Base-by-base conservation (phyloP, 2,797 vertebrate genomes). In the Halcyon smyrnensis region DNA sequence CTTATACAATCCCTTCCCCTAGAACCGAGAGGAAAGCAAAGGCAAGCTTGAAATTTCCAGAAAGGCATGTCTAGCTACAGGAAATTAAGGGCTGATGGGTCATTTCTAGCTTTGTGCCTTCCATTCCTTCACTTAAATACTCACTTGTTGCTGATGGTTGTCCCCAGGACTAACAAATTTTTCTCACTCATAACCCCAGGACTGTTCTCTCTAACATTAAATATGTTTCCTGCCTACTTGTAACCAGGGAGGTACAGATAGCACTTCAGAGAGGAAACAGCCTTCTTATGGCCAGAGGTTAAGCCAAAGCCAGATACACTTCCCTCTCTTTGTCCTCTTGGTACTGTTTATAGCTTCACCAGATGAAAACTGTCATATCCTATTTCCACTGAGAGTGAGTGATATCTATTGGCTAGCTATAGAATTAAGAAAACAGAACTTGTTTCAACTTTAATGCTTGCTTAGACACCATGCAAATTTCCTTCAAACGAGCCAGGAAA, bases 401-500 rank as follows among this genome's bases (percentile, higher is more conserved):
- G 84, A 57, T 89, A 80, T 70, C 86, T 83, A 5, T 48, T 93
- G 11, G 2, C 71, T 90, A 67, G 60, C 30, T 87, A 56, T 6
- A 59, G 75, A 67, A 90, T 77, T 77, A 94, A 91, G 81, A 92
- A 91, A 95, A 80, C 60, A 80, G 57, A 89, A 93, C 37, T 89
- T 69, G 84, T 18, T 69, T 95, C 77, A 91, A 20, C 80, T 93
- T 84, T 48, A 95, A 68, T 74, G 65, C 83, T 93, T 88, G 65
- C 54, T 70, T 50, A 37, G 43, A 73, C 87, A 91, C 43, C 83
- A 90, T 80, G 88, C 51, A 93, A 76, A 92, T 90, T 88, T 89
- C 80, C 83, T 82, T 83, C 67, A 84, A 94, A 89, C 71, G 48
- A 95, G 83, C 80, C 87, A 90, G 74, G 63, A 95, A 94, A 84